Base-by-base conservation (phyloP, 1,140 invertebrate species). In the Plodia interpunctella region DNA sequence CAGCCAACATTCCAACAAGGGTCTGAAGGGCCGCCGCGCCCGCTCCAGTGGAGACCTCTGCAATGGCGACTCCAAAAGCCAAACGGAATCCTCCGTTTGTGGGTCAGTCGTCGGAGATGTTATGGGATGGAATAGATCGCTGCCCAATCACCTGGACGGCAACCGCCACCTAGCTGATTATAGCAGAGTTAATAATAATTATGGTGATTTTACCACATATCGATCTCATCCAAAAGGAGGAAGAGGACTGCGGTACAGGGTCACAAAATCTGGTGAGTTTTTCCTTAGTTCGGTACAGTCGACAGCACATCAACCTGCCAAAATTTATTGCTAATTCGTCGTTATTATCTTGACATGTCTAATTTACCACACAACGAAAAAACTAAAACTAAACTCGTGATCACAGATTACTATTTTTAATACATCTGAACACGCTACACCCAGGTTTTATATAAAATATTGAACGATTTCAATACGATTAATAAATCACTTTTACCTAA, bases 61-160 rank as follows among this genome's bases (percentile, higher is more conserved):
- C 87, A 93, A 94, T 87, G 94, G 94, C 61, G 94, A 95, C 73
- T 93, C 93, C 0, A 94, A 94, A 72, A 91, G 93, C 30, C 94
- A 94, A 6, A 94, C 93, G 0, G 94, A 95, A 77, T 94, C 83
- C 6, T 90, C 88, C 9, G 83, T 90, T 25, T 88, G 86, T 57
- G 90, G 90, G 10, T 90, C 87, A 32, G 83, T 89, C 21, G 85
- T 83, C 59, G 90, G 78, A 35, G 88, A 87, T 63, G 82, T 84
- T 63, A 85, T 86, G 77, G 82, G 83, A 21, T 88, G 87, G 83
- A 90, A 87, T 61, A 74, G 88, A 53, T 95, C 94, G 13, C 77
- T 95, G 61, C 94, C 94, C 1, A 95, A 94, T 83, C 93, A 95
- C 78, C 82, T 95, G 64, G 94, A 95, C 73, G 92, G 92, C 49